These are phyloP conservation scores for Meloidogyne exigua DNA, from an alignment of 1,140 invertebrate genomes.

Conservation along the genomic window DNA sequence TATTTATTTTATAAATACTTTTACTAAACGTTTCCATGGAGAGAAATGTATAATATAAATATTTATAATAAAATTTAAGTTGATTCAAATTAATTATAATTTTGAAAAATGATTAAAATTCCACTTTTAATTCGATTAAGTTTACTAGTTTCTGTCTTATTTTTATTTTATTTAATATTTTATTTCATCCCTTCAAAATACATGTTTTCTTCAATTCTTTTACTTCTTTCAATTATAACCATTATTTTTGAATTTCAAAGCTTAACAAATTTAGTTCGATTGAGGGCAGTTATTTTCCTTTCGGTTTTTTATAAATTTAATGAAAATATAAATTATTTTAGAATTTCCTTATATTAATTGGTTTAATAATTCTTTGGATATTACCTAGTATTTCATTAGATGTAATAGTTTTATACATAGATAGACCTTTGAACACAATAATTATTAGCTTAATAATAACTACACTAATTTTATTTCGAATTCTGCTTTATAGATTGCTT, in stretches of 20 bases:
- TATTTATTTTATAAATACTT: too few relatives aligned
- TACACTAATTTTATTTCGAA: not conserved
- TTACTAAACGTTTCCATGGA: too few relatives aligned
- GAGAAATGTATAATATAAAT: too few relatives aligned
- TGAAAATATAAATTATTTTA: too few relatives aligned
- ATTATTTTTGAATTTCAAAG: not conserved
- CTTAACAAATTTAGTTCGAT: not conserved
- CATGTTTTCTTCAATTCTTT: not conserved
- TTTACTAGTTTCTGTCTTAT: not conserved
- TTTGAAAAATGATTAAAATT: not conserved
- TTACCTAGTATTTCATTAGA: not conserved
- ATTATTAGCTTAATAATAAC: constrained; percentile 1
- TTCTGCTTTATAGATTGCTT: not conserved
- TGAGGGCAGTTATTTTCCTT: not conserved
- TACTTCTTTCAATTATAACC: not conserved
- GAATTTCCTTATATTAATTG: too few relatives aligned
- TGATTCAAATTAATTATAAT: not conserved
- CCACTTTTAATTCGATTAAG: not conserved
- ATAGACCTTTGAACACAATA: not conserved
- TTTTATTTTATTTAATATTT: not conserved
- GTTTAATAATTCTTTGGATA: not conserved
- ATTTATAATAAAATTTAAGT: too few relatives aligned
- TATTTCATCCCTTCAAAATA: not conserved
- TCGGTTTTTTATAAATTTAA: not conserved
- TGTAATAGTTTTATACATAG: not conserved